These are phyloP conservation scores for Acomys russatus DNA, from an alignment of 2,797 vertebrate genomes.

Conservation along the genomic window DNA sequence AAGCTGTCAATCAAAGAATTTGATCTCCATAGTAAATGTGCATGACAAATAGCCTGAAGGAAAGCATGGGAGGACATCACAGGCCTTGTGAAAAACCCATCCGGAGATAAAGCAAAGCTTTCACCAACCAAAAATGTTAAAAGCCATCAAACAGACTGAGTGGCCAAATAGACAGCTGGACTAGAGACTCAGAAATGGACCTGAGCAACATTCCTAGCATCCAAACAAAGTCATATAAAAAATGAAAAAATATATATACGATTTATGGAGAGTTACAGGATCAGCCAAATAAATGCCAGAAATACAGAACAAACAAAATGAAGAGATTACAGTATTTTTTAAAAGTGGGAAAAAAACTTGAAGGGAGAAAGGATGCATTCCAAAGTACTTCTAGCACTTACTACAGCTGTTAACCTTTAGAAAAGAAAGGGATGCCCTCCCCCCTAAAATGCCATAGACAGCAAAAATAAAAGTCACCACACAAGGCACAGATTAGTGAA, in stretches of 20 bases:
- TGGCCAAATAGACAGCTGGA: not conserved
- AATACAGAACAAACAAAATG: conserved; percentile 40
- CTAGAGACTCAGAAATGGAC: not conserved
- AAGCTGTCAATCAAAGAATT: not conserved
- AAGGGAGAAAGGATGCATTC: not conserved
- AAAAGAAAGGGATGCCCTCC: not conserved
- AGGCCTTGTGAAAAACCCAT: conserved; percentile 3
- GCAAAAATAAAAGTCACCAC: not conserved
- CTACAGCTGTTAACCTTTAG: not conserved
- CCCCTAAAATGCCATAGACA: not conserved
- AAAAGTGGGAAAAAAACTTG: not conserved
- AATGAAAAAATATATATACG: not conserved
- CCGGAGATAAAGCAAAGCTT: conserved; percentile 10
- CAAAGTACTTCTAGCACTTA: not conserved
- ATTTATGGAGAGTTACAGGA: not conserved
- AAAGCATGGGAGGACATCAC: not conserved
- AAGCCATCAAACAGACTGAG: not conserved
- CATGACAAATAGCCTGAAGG: not conserved
- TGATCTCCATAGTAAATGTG: not conserved
- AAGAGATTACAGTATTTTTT: not conserved
- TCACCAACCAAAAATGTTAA: not conserved
- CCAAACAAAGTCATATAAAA: not conserved
- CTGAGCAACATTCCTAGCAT: not conserved
- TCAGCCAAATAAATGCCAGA: conserved; percentile 1
- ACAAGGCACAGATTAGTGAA: not conserved